Base-by-base conservation (phyloP, 1,140 invertebrate genomes). In the Xylocopa sonorina region DNA sequence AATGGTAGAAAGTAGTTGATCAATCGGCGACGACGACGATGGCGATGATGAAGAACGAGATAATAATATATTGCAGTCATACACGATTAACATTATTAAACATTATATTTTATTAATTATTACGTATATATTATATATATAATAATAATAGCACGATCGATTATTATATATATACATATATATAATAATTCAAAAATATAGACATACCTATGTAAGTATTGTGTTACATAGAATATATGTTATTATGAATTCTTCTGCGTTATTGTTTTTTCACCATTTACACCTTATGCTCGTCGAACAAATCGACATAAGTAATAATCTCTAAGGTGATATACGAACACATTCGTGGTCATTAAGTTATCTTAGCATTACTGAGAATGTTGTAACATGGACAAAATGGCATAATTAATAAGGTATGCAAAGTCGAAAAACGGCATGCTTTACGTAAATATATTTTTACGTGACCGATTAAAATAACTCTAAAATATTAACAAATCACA, bases 61-160 rank as follows among this genome's bases (percentile, higher is more conserved):
- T 88, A 89, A 91, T 90, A 90, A 90, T 90, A 88, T 89, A 90
- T 89, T 87, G 84, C 89, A 90, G 87, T 89, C 88, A 85, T 89
- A 85, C 88, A 90, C 84, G 83, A 90, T 89, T 90, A 90, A 87
- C 81, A 89, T 90, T 91, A 90, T 90, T 90, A 82, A 91, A 90
- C 87, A 89, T 91, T 91, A 91, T 92, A 92, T 92, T 91, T 91
- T 91, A 92, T 90, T 90, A 90, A 91, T 91, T 89, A 90, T 90
- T 88, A 90, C 50, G 24, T 67, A 38, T 68, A 68, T 76, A 57
- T 68, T 68, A 43, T 75, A 64, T 68, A 76, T 76, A 46, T 76
- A 67, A 76, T 68, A 68, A 76, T 51, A 16, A 18, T 29, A n/a
- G n/a, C n/a, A n/a, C n/a, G 38, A 38, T 38, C 43, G 21, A 18